These are phyloP conservation scores for Melanerpes formicivorus DNA, from an alignment of 2,113 vertebrate genomes.

Conservation along the genomic window DNA sequence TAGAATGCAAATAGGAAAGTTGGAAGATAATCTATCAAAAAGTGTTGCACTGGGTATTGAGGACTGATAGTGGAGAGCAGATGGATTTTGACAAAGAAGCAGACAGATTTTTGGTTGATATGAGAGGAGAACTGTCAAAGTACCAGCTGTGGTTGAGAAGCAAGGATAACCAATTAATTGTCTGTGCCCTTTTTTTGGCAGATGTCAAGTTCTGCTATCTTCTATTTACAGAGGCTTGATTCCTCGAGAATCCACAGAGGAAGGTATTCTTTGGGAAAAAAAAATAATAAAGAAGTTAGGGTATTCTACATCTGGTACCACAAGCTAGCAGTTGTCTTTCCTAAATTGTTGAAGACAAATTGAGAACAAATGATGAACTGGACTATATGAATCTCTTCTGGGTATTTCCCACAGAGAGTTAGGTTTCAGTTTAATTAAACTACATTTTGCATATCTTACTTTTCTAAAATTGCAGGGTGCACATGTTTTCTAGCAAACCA, in stretches of 20 bases:
- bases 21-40: neutral
- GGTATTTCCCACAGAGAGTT: conserved; percentile 6
- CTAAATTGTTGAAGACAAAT: neutral
- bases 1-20: neutral
- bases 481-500: neutral
- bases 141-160: conserved; percentile 39
- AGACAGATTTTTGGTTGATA: conserved; percentile 27
- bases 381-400: neutral
- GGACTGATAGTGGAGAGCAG: conserved; percentile 10
- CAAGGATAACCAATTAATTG: conserved; percentile 40
- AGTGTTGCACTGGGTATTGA: neutral
- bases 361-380: neutral
- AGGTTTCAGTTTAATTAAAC: conserved; percentile 28
- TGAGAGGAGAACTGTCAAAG: conserved; percentile 32
- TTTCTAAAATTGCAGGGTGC: neutral
- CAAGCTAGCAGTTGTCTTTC: neutral
- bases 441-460: neutral
- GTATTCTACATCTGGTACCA: neutral
- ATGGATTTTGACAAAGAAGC: conserved; percentile 30
- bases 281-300: neutral
- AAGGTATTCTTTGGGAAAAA: neutral
- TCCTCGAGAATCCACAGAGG: neutral
- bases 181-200: conserved; percentile 3
- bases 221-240: neutral
- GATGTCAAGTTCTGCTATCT: neutral